Evolutionary conservation across 1,140 invertebrate species (phyloP).

Genomic region (Drosophila takahashii): DNA sequence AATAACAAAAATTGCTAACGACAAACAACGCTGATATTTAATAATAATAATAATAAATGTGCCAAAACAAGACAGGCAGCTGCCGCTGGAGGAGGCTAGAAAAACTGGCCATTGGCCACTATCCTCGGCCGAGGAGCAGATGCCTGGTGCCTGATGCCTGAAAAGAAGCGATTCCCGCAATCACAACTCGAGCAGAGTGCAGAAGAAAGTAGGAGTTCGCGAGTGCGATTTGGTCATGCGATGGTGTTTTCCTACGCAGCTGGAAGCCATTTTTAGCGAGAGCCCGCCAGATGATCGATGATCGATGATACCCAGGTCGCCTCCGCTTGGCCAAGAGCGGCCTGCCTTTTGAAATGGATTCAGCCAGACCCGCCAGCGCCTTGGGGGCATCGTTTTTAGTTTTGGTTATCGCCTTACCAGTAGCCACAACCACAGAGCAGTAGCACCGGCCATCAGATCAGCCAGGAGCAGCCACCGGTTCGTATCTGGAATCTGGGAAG

Average conservation of each 20-base stretch:
- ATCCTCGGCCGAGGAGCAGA: conserved; percentile 33
- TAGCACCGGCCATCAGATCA: conserved; percentile 30
- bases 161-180: conserved; percentile 60
- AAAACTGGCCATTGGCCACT: conserved; percentile 52
- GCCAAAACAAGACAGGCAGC: conserved; percentile 68
- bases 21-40: conserved; percentile 80
- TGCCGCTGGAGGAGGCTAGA: conserved; percentile 35
- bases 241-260: conserved; percentile 83
- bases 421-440: conserved; percentile 21
- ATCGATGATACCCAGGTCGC: conserved; percentile 81
- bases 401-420: conserved; percentile 75
- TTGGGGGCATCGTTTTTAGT: conserved; percentile 77
- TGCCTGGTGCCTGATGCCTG: conserved; percentile 8
- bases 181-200: conserved; percentile 82
- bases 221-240: conserved; percentile 80
- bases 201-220: conserved; percentile 75
- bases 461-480: conserved; percentile 22
- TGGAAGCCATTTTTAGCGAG: conserved; percentile 82
- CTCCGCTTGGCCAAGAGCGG: conserved; percentile 38
- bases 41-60: conserved; percentile 80
- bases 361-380: conserved; percentile 62
- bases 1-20: conserved; percentile 82
- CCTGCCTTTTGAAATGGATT: conserved; percentile 60
- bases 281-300: conserved; percentile 78
- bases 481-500: conserved; percentile 48